Evolutionary conservation across 2,113 vertebrate genomes (phyloP).

Genomic region (Oxygymnocypris stewartii): DNA sequence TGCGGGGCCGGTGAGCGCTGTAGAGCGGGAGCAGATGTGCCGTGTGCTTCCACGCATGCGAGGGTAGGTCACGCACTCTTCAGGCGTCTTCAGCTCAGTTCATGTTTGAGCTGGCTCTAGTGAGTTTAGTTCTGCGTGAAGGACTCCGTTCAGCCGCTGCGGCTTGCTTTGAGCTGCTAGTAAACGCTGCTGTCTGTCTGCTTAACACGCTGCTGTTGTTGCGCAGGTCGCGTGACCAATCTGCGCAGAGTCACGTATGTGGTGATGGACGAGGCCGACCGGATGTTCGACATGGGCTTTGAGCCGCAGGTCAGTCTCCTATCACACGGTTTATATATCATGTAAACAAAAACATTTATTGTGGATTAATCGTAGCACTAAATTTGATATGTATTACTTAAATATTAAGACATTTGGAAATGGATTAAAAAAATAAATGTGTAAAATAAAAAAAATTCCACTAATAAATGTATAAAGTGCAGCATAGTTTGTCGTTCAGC

Average conservation of each 20-base stretch:
- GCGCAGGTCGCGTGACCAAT: slow-evolving; percentile 94
- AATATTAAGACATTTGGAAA: too few species aligned
- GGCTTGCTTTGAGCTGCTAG: not conserved
- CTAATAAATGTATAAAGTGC: too few species aligned
- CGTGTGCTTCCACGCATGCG: slow-evolving; percentile 94
- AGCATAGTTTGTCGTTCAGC: too few species aligned
- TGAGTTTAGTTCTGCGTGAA: slow-evolving; percentile 84
- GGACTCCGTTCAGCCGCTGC: not conserved
- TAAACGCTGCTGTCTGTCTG: not conserved
- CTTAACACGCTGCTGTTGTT: not conserved
- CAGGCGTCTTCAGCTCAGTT: slow-evolving; percentile 92
- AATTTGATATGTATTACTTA: too few species aligned
- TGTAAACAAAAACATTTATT: too few species aligned
- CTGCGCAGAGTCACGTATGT: slow-evolving; percentile 92
- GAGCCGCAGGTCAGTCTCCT: slow-evolving; percentile 95
- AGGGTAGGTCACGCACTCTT: slow-evolving; percentile 89
- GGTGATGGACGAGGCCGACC: slow-evolving; percentile 96
- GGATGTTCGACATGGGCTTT: slow-evolving; percentile 99
- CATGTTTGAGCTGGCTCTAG: slow-evolving; percentile 98
- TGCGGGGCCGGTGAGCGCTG: not conserved
- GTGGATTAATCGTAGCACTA: too few species aligned
- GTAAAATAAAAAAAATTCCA: too few species aligned
- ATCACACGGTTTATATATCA: too few species aligned
- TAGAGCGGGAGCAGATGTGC: not conserved
- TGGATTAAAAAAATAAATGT: too few species aligned